Base-by-base conservation (phyloP, 2,888 invertebrate species). In the Tricholauxania praeusta region DNA sequence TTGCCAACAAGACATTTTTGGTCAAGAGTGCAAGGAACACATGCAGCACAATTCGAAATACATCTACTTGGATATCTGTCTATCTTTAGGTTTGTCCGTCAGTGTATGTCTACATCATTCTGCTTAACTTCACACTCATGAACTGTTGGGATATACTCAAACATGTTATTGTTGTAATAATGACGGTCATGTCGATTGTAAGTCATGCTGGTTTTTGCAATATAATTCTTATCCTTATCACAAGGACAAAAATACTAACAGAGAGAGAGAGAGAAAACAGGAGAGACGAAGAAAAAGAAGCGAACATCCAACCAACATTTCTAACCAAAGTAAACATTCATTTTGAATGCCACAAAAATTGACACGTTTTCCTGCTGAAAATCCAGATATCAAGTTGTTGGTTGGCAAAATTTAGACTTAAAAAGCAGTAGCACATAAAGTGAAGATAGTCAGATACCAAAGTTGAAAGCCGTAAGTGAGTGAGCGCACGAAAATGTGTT, bases 271-370 rank as follows among this genome's bases (percentile, higher is more conserved):
- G 17, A n/a, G 17, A 53, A 17, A 53, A 17, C 12, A 22, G n/a
- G 3, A 22, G 3, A 12, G 15, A n/a, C 2, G 19, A 53, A 53
- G 53, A 12, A 8, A 1, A 15, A 53, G 55, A 22, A 55, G 55
- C 17, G 22, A 55, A 15, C 17, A 22, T n/a, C 19, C 19, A 53
- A 19, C 53, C 7, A 10, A 19, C 55, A 22, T 22, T 55, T n/a
- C 17, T 12, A n/a, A 51, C 15, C 5, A 51, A 22, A 49, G 12
- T 4, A 15, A 64, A 19, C 64, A 49, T 65, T 64, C 53, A 63
- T 64, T 71, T 71, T 64, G 49, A 57, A 64, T 65, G 71, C 47
- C 49, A 71, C 65, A 64, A 72, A 72, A 72, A 53, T 72, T 72
- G 72, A 72, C 66, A 72, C 60, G 72, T 72, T 60, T 62, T 59